These are phyloP conservation scores for Cartodere bifasciata DNA, from an alignment of 2,888 invertebrate genomes.

Conservation along the genomic window DNA sequence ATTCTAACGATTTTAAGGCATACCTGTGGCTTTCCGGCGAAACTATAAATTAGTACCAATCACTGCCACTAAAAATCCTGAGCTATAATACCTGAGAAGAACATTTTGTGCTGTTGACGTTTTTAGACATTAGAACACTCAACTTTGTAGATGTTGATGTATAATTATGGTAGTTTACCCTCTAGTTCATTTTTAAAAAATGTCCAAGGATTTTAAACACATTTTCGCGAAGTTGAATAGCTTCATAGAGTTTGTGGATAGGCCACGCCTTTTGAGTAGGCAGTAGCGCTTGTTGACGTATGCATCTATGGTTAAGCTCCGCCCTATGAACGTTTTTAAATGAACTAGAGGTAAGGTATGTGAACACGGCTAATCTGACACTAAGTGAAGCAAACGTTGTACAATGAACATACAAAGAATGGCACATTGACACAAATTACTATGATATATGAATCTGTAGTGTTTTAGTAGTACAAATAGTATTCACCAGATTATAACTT, in stretches of 20 bases:
- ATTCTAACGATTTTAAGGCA: slow-evolving; percentile 12
- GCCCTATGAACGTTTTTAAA: too few species aligned
- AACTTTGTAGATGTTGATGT: slow-evolving; percentile 24
- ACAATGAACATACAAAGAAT: slow-evolving; percentile 30
- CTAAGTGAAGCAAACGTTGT: slow-evolving; percentile 14
- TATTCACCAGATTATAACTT: slow-evolving; percentile 34
- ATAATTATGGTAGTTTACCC: too few species aligned
- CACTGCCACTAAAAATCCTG: slow-evolving; percentile 25
- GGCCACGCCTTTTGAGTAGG: too few species aligned
- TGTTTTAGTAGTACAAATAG: slow-evolving; percentile 33
- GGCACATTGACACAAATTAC: slow-evolving; percentile 35
- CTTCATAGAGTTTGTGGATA: too few species aligned
- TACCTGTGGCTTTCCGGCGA: slow-evolving; percentile 9
- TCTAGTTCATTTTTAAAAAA: too few species aligned
- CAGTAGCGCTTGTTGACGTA: too few species aligned
- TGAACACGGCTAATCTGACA: slow-evolving; percentile 7
- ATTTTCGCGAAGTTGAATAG: too few species aligned
- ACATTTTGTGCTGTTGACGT: slow-evolving; percentile 17
- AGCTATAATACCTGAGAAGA: slow-evolving; percentile 36
- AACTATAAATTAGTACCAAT: slow-evolving; percentile 4
- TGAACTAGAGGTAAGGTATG: too few species aligned
- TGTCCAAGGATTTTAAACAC: too few species aligned
- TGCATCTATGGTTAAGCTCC: too few species aligned
- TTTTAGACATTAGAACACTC: slow-evolving; percentile 12
- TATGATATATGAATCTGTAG: too few species aligned